A percentile compares a stretch with the other conserved stretches of the same genome.
Conservation (phyloP, 2,888 invertebrate genomes). For the Bombyx huttoni region DNA sequence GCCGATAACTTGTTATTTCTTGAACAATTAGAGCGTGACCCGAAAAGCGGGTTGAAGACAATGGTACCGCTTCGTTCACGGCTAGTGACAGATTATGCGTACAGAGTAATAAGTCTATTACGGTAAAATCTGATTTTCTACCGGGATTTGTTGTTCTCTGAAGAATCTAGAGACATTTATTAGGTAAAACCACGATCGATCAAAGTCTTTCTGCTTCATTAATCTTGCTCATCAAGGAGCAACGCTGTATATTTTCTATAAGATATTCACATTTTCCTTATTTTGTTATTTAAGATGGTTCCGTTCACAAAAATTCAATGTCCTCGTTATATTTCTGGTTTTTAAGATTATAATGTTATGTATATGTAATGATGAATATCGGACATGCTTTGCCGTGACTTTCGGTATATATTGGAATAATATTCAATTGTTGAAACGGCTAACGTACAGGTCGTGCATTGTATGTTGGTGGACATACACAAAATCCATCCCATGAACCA, state of each 20-base stretch:
- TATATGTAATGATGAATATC: no score
- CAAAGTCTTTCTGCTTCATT: constrained; percentile 65
- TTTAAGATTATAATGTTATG: no score
- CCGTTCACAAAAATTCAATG: constrained; percentile 2
- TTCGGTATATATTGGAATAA: no score
- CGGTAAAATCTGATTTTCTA: constrained; percentile 31
- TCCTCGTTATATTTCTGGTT: background rate
- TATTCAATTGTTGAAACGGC: no score
- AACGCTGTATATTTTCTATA: constrained; percentile 41
- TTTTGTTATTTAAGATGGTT: constrained; percentile 30
- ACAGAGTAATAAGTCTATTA: constrained; percentile 22
- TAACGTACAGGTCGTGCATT: no score
- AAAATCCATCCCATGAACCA: no score
- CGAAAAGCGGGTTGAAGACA: background rate
- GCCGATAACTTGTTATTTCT: background rate
- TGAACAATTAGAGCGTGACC: background rate
- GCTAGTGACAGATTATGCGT: constrained; percentile 2
- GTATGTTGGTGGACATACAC: no score
- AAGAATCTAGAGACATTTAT: constrained; percentile 47
- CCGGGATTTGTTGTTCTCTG: constrained; percentile 28
- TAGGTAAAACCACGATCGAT: constrained; percentile 64
- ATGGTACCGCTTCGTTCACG: background rate
- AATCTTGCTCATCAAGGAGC: constrained; percentile 61
- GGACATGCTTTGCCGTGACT: no score
- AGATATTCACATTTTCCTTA: constrained; percentile 47